Percentiles rank a stretch among this genome's conserved stretches.
phyloP scores from a whole-genome alignment of 2,888 invertebrate species.

The Loripinus fragilis region DNA sequence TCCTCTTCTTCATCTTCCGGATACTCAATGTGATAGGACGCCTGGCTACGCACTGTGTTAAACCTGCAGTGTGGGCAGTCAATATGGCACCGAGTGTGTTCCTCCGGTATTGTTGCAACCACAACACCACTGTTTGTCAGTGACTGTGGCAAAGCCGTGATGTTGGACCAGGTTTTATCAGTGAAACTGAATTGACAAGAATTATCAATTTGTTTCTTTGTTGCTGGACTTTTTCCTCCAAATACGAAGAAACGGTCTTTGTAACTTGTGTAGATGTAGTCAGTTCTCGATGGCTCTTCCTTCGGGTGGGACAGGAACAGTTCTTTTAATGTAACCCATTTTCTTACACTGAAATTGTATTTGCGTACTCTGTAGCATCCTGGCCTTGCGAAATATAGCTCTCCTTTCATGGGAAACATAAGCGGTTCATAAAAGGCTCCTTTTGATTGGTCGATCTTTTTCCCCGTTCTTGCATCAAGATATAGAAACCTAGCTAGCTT shows the following conservation, averaged over 20 bases:
- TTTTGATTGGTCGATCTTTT: slow-evolving; percentile 54
- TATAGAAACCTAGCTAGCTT: slow-evolving; percentile 54
- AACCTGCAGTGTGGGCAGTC: slow-evolving; percentile 73
- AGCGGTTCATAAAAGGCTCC: slow-evolving; percentile 59
- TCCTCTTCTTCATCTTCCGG: slow-evolving; percentile 64
- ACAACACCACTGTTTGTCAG: slow-evolving; percentile 64
- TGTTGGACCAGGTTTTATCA: slow-evolving; percentile 57
- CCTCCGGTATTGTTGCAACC: slow-evolving; percentile 60
- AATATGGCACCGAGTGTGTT: slow-evolving; percentile 67
- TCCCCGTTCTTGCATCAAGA: slow-evolving; percentile 51
- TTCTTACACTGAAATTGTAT: slow-evolving; percentile 54
- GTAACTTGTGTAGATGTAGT: slow-evolving; percentile 59
- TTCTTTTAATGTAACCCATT: slow-evolving; percentile 55
- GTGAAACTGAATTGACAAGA: slow-evolving; percentile 59
- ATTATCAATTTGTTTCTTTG: slow-evolving; percentile 52
- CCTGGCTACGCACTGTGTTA: slow-evolving; percentile 57
- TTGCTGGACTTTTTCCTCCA: slow-evolving; percentile 63
- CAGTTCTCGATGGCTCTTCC: slow-evolving; percentile 55
- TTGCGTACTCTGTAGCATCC: slow-evolving; percentile 60
- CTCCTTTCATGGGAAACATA: slow-evolving; percentile 61
- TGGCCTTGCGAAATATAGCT: slow-evolving; percentile 61
- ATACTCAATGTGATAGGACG: slow-evolving; percentile 64
- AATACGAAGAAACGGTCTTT: slow-evolving; percentile 65
- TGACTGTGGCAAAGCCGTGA: slow-evolving; percentile 65
- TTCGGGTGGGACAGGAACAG: slow-evolving; percentile 55